A percentile compares a stretch with the other conserved stretches of the same genome.
These are phyloP conservation scores for Rachycentron canadum DNA, from an alignment of 2,797 vertebrate species.

Conservation along the genomic window DNA sequence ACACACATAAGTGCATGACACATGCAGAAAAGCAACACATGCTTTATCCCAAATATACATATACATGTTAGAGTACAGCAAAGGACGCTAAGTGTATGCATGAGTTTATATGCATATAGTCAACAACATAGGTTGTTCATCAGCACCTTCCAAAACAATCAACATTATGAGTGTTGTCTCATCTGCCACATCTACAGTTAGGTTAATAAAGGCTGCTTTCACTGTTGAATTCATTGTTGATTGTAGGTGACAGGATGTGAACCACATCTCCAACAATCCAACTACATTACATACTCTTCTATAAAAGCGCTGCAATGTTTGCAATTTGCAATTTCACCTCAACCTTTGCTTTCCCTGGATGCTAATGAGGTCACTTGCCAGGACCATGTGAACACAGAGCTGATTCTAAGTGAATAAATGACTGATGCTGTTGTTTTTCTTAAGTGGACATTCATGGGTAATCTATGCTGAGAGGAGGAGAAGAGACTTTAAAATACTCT, in stretches of 20 bases:
- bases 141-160: background rate
- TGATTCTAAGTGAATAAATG: background rate
- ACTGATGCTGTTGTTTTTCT: background rate
- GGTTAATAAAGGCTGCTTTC: background rate
- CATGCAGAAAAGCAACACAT: conserved; percentile 23
- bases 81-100: background rate
- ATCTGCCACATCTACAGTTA: background rate
- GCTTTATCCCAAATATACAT: conserved; percentile 4
- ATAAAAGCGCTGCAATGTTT: background rate
- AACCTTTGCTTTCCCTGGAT: too few relatives aligned
- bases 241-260: background rate
- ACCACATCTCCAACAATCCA: background rate
- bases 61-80: conserved; percentile 15
- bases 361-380: too few relatives aligned
- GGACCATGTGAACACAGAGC: too few relatives aligned
- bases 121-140: background rate
- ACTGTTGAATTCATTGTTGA: background rate
- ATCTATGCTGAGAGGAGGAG: background rate
- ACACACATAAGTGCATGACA: conserved; percentile 49
- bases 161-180: background rate
- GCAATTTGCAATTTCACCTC: background rate
- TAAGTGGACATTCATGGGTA: background rate
- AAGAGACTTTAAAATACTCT: background rate
- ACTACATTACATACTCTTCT: background rate
- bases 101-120: background rate